These are phyloP conservation scores for Hydroisotoma schaefferi DNA, from an alignment of 2,888 invertebrate species.

Conservation along the genomic window DNA sequence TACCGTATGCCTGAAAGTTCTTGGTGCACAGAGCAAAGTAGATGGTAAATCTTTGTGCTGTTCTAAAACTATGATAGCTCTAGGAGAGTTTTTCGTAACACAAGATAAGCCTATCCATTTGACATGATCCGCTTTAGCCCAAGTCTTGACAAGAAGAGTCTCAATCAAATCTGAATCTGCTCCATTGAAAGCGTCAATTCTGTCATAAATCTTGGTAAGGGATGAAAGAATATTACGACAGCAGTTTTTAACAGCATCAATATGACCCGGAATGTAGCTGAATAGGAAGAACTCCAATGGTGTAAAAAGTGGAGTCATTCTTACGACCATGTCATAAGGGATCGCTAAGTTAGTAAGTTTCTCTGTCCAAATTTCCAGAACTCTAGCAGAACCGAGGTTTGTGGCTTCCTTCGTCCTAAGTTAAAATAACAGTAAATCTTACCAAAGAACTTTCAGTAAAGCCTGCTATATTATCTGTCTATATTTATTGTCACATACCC, in stretches of 20 bases:
- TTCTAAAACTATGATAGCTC: constrained; percentile 21
- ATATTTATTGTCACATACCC: constrained; percentile 22
- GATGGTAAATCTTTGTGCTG: constrained; percentile 21
- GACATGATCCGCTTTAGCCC: constrained; percentile 36
- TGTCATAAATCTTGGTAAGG: constrained; percentile 31
- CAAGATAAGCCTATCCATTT: constrained; percentile 43
- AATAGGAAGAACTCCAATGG: constrained; percentile 42
- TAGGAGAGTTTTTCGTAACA: constrained; percentile 27
- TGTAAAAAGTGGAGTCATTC: constrained; percentile 17
- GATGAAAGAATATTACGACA: constrained; percentile 36
- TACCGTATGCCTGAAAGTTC: constrained; percentile 38
- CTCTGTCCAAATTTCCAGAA: constrained; percentile 41
- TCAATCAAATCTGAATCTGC: constrained; percentile 5
- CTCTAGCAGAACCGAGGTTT: constrained; percentile 40
- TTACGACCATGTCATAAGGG: constrained; percentile 3
- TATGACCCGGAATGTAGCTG: constrained; percentile 43
- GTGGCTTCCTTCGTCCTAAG: constrained; percentile 41
- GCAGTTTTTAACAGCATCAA: constrained; percentile 47
- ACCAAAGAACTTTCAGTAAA: background rate
- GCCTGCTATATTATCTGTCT: background rate
- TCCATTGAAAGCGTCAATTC: constrained; percentile 16
- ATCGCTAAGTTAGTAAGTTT: constrained; percentile 25
- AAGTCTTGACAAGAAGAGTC: constrained; percentile 26
- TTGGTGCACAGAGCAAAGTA: constrained; percentile 25
- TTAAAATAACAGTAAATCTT: background rate